A percentile compares a stretch with the other conserved stretches of the same genome.
phyloP scores from a whole-genome alignment of 2,113 vertebrate species.

The Crotalus tigris region DNA sequence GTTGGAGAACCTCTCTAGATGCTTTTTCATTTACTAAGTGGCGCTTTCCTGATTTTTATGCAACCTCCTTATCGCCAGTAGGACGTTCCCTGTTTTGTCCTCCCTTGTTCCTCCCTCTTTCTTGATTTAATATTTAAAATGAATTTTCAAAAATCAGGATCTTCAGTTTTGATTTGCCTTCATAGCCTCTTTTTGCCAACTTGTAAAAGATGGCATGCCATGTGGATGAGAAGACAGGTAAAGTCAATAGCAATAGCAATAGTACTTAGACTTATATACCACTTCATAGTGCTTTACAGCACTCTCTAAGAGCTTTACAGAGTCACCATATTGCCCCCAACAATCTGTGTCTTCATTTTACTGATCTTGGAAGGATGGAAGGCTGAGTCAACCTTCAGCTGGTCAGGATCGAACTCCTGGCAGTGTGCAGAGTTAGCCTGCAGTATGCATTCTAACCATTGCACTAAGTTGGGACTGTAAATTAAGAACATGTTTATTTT shows the following conservation, averaged over 20 bases:
- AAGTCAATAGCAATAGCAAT: background rate
- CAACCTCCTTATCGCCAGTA: conserved; percentile 16
- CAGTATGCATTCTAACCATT: background rate
- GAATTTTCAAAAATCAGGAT: background rate
- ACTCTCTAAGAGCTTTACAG: background rate
- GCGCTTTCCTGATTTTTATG: conserved; percentile 6
- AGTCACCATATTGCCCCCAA: background rate
- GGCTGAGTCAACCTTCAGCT: background rate
- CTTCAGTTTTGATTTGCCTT: background rate
- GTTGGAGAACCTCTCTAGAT: conserved; percentile 28
- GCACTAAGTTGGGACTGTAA: background rate
- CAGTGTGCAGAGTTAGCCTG: background rate
- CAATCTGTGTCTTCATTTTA: background rate
- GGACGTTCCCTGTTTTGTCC: background rate
- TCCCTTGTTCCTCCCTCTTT: background rate
- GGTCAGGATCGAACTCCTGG: background rate
- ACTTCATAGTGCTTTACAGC: background rate
- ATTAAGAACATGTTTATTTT: background rate
- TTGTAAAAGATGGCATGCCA: too few relatives aligned
- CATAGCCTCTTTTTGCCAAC: background rate
- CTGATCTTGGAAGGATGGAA: background rate
- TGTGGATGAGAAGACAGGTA: too few relatives aligned
- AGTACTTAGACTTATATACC: background rate
- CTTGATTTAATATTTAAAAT: background rate
- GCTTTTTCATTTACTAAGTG: conserved; percentile 2